A percentile compares a stretch with the other conserved stretches of the same genome.
Conservation (phyloP, 2,797 vertebrate species). For the Semotilus atromaculatus region DNA sequence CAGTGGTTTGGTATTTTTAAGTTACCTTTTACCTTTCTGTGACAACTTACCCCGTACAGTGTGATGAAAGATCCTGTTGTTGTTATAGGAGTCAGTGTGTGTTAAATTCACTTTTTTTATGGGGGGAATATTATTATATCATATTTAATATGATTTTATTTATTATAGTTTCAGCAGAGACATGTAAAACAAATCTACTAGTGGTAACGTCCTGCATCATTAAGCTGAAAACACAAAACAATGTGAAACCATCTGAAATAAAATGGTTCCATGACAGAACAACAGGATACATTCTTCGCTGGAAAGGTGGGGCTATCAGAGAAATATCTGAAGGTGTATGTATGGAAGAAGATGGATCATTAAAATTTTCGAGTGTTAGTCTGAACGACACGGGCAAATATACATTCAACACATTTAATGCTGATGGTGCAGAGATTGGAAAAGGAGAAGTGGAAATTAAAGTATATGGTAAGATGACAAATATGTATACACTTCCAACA, state of each 20-base stretch:
- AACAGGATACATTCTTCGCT: fast-evolving
- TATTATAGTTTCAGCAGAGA: neutral
- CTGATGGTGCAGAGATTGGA: fast-evolving
- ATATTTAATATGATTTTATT: neutral
- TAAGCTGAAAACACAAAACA: fast-evolving
- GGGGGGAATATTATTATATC: neutral
- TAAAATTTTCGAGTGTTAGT: neutral
- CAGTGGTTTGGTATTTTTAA: neutral
- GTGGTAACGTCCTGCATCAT: neutral
- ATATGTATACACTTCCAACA: neutral
- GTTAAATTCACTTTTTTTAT: neutral
- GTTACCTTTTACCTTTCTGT: neutral
- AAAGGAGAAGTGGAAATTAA: fast-evolving
- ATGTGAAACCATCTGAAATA: fast-evolving
- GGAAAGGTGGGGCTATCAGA: fast-evolving
- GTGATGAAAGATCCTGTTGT: neutral
- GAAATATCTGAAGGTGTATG: fast-evolving
- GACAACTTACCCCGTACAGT: neutral
- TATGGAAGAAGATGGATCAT: neutral
- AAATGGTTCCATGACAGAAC: neutral
- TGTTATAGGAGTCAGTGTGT: neutral
- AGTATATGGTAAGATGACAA: conserved; percentile 25
- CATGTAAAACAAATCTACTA: neutral
- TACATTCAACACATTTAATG: fast-evolving
- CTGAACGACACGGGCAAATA: neutral